These are phyloP conservation scores for Nyleta sp. DNA, from an alignment of 2,888 invertebrate genomes.

Conservation along the genomic window DNA sequence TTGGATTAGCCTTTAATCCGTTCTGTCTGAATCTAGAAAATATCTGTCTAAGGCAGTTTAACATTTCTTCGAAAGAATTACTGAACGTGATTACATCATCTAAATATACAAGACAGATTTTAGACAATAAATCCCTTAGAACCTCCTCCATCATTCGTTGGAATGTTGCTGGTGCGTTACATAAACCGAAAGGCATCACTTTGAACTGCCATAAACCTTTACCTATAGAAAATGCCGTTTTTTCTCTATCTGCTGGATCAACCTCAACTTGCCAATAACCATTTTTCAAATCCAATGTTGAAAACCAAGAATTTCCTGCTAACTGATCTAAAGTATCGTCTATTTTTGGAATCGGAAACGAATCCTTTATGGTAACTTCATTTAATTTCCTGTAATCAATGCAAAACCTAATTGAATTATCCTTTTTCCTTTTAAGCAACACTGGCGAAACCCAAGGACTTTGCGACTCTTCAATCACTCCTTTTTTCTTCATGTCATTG, in stretches of 20 bases:
- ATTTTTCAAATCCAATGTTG: constrained; percentile 8
- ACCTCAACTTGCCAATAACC: constrained; percentile 26
- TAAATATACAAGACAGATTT: constrained; percentile 53
- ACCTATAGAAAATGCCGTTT: constrained; percentile 50
- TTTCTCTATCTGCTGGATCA: constrained; percentile 30
- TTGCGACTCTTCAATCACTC: constrained; percentile 11
- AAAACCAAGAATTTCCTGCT: constrained; percentile 73
- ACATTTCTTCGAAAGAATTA: constrained; percentile 56
- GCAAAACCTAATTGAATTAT: constrained; percentile 17
- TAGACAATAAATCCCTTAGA: constrained; percentile 54
- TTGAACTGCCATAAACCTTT: constrained; percentile 58
- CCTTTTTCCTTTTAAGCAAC: constrained; percentile 19
- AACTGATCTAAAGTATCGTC: constrained; percentile 35
- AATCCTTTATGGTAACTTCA: constrained; percentile 1
- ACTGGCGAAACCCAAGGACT: constrained; percentile 20
- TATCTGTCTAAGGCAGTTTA: constrained; percentile 40
- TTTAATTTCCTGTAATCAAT: constrained; percentile 14
- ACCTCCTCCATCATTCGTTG: constrained; percentile 65
- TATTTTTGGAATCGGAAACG: constrained; percentile 16
- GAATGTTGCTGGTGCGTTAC: constrained; percentile 68
- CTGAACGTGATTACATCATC: constrained; percentile 67
- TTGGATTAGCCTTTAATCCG: constrained; percentile 62
- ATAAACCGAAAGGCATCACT: constrained; percentile 67
- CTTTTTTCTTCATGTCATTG: constrained; percentile 11
- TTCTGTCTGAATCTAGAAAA: constrained; percentile 61